Evolutionary conservation across 2,888 invertebrate genomes (phyloP).

Genomic region (Cheilosia variabilis): DNA sequence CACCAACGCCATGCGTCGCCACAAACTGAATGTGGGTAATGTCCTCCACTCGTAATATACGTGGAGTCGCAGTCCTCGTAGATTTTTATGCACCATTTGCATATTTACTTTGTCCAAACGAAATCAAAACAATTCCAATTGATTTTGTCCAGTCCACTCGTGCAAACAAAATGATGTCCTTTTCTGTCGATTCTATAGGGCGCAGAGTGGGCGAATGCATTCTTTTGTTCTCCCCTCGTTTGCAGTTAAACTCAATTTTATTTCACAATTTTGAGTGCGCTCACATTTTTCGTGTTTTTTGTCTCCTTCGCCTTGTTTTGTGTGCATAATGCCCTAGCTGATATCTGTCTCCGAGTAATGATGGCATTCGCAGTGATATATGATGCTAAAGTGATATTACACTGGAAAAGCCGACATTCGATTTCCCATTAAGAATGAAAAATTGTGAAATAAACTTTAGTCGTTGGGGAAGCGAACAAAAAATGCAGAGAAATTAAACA

Average conservation of each 20-base stretch:
- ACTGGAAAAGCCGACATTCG: slow-evolving; percentile 67
- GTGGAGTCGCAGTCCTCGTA: slow-evolving; percentile 34
- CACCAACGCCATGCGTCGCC: neutral
- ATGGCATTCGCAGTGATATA: slow-evolving; percentile 70
- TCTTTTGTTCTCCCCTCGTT: slow-evolving; percentile 10
- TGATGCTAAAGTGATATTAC: slow-evolving; percentile 67
- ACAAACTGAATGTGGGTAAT: slow-evolving; percentile 28
- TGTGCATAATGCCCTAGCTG: slow-evolving; percentile 43
- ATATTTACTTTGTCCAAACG: slow-evolving; percentile 74
- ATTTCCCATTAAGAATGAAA: slow-evolving; percentile 74
- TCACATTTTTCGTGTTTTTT: neutral
- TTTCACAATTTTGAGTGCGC: slow-evolving; percentile 62
- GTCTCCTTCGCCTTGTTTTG: slow-evolving; percentile 8
- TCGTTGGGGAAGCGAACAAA: slow-evolving; percentile 15
- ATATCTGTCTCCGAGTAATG: slow-evolving; percentile 72
- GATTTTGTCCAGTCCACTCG: slow-evolving; percentile 68
- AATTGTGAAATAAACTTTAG: slow-evolving; percentile 72
- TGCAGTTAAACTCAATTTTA: slow-evolving; percentile 56
- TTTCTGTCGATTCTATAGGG: slow-evolving; percentile 35
- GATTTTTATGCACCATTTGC: slow-evolving; percentile 74
- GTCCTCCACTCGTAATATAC: slow-evolving; percentile 10
- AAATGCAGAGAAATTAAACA: slow-evolving; percentile 20
- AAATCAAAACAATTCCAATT: slow-evolving; percentile 75
- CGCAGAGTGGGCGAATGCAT: neutral
- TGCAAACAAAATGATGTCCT: slow-evolving; percentile 73